Base-by-base conservation (phyloP, 2,797 vertebrate species). In the Lagocephalus sceleratus region DNA sequence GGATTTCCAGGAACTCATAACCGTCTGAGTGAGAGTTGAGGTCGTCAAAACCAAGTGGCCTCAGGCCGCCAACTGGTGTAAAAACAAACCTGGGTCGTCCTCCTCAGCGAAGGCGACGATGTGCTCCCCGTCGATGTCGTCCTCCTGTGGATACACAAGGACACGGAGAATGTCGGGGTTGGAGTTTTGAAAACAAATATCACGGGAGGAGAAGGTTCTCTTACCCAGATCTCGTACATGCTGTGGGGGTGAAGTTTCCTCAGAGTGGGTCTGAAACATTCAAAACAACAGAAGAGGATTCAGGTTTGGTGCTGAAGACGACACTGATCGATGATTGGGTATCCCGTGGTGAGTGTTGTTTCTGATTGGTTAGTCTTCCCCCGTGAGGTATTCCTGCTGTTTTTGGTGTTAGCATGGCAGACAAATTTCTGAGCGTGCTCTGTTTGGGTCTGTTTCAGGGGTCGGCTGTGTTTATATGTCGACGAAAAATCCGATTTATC, bases 221-320 rank as follows among this genome's bases (percentile, higher is more conserved):
- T 87, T 89, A 95, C 95, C 94, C 95, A 95, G 52, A 93, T 95
- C 81, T 96, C 93, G n/a, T 94, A 96, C 94, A 95, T 96, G 81
- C 92, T 96, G 73, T 95, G 91, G 2, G 94, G 91, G 73, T 93
- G 89, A 3, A 95, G 90, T 46, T 97, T 95, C 78, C 93, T 90
- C 74, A 97, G 78, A 7, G 95, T 96, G 1, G 95, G 92, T 63
- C 95, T 97, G 71, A 46, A 81, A 74, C 4, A 57, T 42, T 35
- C 12, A 35, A 14, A 35, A 14, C 12, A 6, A 14, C 32, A 35
- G 2, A 35, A 10, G 29, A 29, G 14, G 32, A 35, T 12, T 35
- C 32, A 35, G 32, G 8, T 12, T 1, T 14, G 32, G 32, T 35
- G 32, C 32, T 35, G 23, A 4, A 4, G 7, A 25, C 23, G 7